phyloP scores from a whole-genome alignment of 2,797 vertebrate species.

The Echeneis naucrates region DNA sequence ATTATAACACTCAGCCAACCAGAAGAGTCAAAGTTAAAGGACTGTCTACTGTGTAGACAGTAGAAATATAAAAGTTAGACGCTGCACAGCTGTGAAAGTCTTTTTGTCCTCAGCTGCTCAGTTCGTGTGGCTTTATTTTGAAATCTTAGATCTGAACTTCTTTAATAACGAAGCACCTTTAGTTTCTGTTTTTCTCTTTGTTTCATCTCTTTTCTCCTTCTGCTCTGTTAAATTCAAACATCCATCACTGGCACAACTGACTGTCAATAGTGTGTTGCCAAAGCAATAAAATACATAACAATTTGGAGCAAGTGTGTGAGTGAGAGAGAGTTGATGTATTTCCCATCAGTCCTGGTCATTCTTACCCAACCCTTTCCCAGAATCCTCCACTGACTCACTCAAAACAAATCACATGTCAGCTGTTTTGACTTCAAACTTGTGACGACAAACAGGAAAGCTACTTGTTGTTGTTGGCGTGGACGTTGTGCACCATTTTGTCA shows the following conservation, averaged over 20 bases:
- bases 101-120: neutral
- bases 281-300: constrained; percentile 65
- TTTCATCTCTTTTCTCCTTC: constrained; percentile 7
- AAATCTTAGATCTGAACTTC: constrained; percentile 2
- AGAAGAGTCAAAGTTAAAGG: no score
- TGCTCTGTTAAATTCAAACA: constrained; percentile 33
- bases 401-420: constrained; percentile 56
- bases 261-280: constrained; percentile 55
- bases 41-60: no score
- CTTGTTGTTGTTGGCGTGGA: no score
- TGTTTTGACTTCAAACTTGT: constrained; percentile 43
- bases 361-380: constrained; percentile 72
- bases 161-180: neutral
- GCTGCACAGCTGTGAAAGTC: neutral
- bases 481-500: no score
- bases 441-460: neutral
- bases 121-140: constrained; percentile 35
- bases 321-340: constrained; percentile 61
- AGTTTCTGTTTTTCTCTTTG: neutral
- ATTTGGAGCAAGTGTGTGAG: constrained; percentile 33
- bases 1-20: no score
- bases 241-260: constrained; percentile 44
- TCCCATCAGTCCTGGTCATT: constrained; percentile 73
- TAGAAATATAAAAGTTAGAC: neutral
- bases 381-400: constrained; percentile 71